phyloP scores from a whole-genome alignment of 1,140 invertebrate genomes.

The Hydropsyche tenuis region DNA sequence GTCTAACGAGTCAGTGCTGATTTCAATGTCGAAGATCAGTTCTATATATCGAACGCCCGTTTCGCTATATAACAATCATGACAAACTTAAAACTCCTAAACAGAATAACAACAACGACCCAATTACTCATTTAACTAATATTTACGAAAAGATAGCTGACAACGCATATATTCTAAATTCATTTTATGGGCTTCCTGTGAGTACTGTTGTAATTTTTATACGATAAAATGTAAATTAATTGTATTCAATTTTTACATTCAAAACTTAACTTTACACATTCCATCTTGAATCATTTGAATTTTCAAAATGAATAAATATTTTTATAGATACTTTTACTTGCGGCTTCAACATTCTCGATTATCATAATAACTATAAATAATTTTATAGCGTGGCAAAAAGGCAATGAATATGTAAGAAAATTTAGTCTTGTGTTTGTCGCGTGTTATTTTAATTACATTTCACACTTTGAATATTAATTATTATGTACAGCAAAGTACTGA shows the following conservation, averaged over 20 bases:
- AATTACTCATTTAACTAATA: constrained; percentile 7
- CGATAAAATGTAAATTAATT: too few relatives aligned
- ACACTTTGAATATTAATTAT: too few relatives aligned
- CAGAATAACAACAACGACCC: not conserved
- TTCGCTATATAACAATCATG: not conserved
- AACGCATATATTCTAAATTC: constrained; percentile 21
- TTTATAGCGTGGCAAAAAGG: constrained; percentile 9
- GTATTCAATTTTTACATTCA: too few relatives aligned
- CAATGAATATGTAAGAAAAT: constrained; percentile 6
- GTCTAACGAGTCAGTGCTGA: constrained; percentile 3
- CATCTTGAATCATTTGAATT: too few relatives aligned
- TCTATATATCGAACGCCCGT: not conserved
- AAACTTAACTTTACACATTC: too few relatives aligned
- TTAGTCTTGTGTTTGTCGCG: not conserved
- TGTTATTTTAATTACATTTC: too few relatives aligned
- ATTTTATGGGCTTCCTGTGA: constrained; percentile 27
- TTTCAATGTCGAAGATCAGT: not conserved
- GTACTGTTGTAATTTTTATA: not conserved
- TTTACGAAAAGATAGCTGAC: constrained; percentile 33
- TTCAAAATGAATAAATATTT: too few relatives aligned
- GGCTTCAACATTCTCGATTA: constrained; percentile 9
- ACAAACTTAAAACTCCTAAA: not conserved
- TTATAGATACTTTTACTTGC: constrained; percentile 2
- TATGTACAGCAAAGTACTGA: not conserved
- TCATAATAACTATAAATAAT: constrained; percentile 15